Evolutionary conservation across 2,797 vertebrate genomes (phyloP), one percentile per base, ranked within the genome.

Genomic region (Ceryle rudis): DNA sequence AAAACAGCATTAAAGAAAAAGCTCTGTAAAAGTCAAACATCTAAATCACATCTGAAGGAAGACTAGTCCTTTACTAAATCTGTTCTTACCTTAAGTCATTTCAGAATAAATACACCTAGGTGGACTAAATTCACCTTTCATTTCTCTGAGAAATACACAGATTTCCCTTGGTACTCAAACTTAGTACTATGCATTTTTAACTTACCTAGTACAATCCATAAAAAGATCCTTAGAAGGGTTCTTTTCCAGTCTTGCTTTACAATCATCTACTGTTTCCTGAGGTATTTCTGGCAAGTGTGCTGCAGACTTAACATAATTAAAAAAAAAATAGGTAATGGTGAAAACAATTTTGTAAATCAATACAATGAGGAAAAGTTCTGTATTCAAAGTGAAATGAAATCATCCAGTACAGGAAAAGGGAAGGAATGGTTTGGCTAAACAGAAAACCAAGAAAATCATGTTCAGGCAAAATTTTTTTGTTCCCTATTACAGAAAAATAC

Each of bases 191-290:
- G 21, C 19, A 33, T 9, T 18, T 51, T 61, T 29, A 83, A 94
- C 98, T 97, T 97, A 99, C 99, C 98, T 98, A 75, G 98, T 97
- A 95, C 99, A 99, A 89, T 99, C 99, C 91, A 98, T 97, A 90
- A 99, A 99, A 95, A 99, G 97, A 73, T 99, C 99, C 96, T 98
- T 99, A 97, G 98, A 98, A 37, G 98, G 99, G 93, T 92, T 98
- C 96, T 98, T 98, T 93, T 98, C 98, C 97, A 99, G 97, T 91
- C 96, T 98, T 96, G 98, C 97, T 95, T 98, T 98, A 97, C 99
- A 99, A 74, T 98, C 98, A 46, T 91, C 97, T n/a, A 99, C 98
- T 57, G 98, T 96, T 77, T 98, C 98, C 92, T 98, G 98, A 97
- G 99, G 98, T 97, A 99, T 98, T 97, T 99, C 98, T 86, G 98